Evolutionary conservation across 2,888 invertebrate species (phyloP), one percentile per base, ranked within the genome.

Genomic region (Sinhomidia bicolor): DNA sequence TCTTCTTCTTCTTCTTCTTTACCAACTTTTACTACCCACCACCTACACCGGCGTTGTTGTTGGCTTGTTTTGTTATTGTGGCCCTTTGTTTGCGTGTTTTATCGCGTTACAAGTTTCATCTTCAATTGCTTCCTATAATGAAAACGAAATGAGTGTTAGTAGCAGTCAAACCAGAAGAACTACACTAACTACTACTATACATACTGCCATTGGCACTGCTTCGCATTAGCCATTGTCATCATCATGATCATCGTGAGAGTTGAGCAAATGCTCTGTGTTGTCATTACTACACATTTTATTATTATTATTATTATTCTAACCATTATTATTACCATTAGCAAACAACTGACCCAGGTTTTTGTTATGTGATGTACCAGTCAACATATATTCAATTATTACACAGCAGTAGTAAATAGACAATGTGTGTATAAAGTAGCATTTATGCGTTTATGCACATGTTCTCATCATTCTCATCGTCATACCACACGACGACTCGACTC

Each of bases 381-480:
- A 23, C 26, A 12, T 65, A 41, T n/a, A 68, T 36, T 29, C n/a
- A 6, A 3, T 20, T 62, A 26, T 62, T 62, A 10, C 17, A 60
- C 20, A 17, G n/a, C 1, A 10, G 9, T 60, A 26, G 17, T 17
- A 3, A 60, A 17, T 14, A 10, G 6, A n/a, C 10, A n/a, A n/a
- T 14, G 14, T 47, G 26, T 44, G 14, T 68, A 4, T n/a, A 6
- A n/a, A 32, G 26, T 36, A 26, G 32, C 6, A 32, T 54, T 12
- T 20, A 62, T 87, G 86, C 86, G 82, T 87, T 80, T 74, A 88
- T 82, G 82, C 88, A 88, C 88, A 88, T 84, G 88, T 79, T 47
- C 57, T 74, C 36, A 47, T 78, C 65, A 82, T 57, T 65, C 23
- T 44, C 60, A 32, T 68, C 20, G 17, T 60, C 20, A 36, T 36